These are phyloP conservation scores for Stigmatopora argus DNA, from an alignment of 2,113 vertebrate genomes.

Conservation along the genomic window DNA sequence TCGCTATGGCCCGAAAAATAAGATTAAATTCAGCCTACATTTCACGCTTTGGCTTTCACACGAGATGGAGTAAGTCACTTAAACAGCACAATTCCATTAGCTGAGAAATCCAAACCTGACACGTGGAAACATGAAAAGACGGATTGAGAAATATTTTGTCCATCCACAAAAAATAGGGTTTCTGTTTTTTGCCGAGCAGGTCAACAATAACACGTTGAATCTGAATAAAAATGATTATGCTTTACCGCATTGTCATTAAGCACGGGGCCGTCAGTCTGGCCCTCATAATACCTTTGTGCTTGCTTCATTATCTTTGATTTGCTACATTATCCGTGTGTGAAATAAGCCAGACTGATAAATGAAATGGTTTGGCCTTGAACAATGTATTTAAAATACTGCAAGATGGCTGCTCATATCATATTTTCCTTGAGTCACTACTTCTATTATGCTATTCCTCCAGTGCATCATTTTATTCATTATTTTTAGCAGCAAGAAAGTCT, in stretches of 20 bases:
- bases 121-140: background rate
- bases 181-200: constrained; percentile 14
- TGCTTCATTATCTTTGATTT: constrained; percentile 37
- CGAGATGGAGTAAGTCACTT: too few relatives aligned
- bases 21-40: too few relatives aligned
- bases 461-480: too few relatives aligned
- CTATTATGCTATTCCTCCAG: background rate
- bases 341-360: constrained; percentile 44
- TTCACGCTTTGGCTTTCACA: too few relatives aligned
- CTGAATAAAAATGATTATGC: constrained; percentile 34
- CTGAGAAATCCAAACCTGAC: too few relatives aligned
- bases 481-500: too few relatives aligned
- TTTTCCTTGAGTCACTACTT: background rate
- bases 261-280: constrained; percentile 21
- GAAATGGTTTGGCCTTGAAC: constrained; percentile 38
- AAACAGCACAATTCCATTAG: too few relatives aligned
- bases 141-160: constrained; percentile 10
- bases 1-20: too few relatives aligned
- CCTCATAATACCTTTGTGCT: constrained; percentile 30
- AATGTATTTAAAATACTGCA: background rate
- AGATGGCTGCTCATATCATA: background rate
- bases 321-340: constrained; percentile 45
- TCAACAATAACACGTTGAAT: constrained; percentile 25
- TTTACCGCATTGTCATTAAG: constrained; percentile 39
- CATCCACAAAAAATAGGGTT: constrained; percentile 15